A percentile compares a stretch with the other conserved stretches of the same genome.
Conservation (phyloP, 2,113 vertebrate species). For the Rhinoptilus africanus region DNA sequence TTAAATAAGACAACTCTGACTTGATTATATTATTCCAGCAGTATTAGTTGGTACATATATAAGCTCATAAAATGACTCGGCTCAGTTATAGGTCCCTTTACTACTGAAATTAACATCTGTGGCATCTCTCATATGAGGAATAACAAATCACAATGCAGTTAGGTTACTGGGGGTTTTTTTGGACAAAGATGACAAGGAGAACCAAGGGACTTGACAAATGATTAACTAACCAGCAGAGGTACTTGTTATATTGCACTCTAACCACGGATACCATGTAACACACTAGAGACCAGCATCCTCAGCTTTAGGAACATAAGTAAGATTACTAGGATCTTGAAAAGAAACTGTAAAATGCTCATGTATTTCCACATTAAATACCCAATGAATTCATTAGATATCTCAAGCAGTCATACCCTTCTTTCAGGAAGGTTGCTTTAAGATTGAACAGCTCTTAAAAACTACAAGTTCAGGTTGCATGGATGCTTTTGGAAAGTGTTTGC, state of each 20-base stretch:
- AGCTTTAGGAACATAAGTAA: neutral
- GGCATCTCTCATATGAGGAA: neutral
- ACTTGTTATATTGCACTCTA: neutral
- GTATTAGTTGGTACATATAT: neutral
- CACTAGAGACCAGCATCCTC: neutral
- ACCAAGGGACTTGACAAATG: neutral
- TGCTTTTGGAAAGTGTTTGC: neutral
- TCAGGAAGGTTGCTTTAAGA: neutral
- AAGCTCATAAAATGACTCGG: neutral
- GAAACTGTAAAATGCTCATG: neutral
- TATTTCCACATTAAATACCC: neutral
- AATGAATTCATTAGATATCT: neutral
- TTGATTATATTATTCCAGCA: neutral
- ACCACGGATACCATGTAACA: neutral
- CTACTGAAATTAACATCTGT: neutral
- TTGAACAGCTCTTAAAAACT: neutral
- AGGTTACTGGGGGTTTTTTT: neutral
- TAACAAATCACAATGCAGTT: neutral
- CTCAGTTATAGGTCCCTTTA: neutral
- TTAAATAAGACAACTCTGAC: neutral
- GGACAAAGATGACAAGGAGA: neutral
- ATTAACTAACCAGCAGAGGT: neutral
- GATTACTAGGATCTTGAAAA: neutral
- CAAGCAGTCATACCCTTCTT: neutral
- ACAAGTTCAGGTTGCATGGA: neutral